Evolutionary conservation across 92 coral and sea anemone species (phyloP), one percentile per base, ranked within the genome.

Genomic region (Heteractis magnifica): DNA sequence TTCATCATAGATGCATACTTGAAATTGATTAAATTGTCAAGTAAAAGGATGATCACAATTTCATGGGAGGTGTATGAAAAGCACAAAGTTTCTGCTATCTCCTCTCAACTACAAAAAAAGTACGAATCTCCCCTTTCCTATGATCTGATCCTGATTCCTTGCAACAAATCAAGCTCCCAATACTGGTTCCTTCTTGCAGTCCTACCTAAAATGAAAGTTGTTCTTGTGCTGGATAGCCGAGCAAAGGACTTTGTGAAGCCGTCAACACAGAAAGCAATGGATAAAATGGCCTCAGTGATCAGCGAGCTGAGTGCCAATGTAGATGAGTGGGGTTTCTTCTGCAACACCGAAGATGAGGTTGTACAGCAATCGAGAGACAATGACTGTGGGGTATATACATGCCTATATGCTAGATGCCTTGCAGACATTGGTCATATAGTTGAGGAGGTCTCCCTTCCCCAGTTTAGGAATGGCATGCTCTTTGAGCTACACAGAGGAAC

Each of bases 121-220:
- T 5, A 65, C 5, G 72, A 6, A 14, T 15, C n/a, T 65, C 7
- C 51, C 5, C 34, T 87, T 10, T 9, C 52, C 18, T 52, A 78
- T 56, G 86, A 82, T 76, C 7, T 81, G 2, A 64, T 87, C 10
- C 16, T 82, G 19, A 86, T 87, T 16, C 86, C 86, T 75, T 82
- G 90, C 80, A 87, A 79, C 72, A 70, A 44, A 19, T 48, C 82
- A 51, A 41, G 62, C 72, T 73, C 86, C 23, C 68, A 76, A 44
- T 79, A 87, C 75, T 87, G 90, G 86, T 87, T 81, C 52, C 87
- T 84, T 64, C 82, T 77, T 76, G 87, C 76, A 18, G 87, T 51
- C 56, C 82, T 84, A 58, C 87, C 87, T 44, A 76, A 84, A 64
- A 56, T 5, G 71, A 82, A 82, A 56, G 41, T 71, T 8, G 74